phyloP scores from a whole-genome alignment of 2,888 invertebrate species.

The Halictus quadricinctus region DNA sequence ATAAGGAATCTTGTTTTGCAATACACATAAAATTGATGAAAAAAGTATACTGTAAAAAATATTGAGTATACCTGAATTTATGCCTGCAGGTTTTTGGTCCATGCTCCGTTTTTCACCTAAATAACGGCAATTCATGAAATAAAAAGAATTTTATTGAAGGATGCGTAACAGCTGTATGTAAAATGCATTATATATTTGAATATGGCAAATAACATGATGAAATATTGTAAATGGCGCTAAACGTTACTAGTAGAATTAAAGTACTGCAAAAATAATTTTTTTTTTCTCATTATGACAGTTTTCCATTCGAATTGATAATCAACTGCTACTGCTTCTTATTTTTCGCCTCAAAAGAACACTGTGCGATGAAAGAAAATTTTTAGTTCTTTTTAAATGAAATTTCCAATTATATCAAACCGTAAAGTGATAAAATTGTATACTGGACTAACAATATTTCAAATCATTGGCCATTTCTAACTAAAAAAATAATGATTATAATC shows the following conservation, averaged over 20 bases:
- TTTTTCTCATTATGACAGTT: slow-evolving; percentile 7
- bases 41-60: slow-evolving; percentile 21
- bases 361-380: slow-evolving; percentile 18
- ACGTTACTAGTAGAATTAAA: neutral
- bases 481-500: slow-evolving; percentile 46
- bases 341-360: slow-evolving; percentile 31
- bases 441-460: slow-evolving; percentile 61
- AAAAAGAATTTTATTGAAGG: slow-evolving; percentile 33
- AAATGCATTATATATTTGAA: slow-evolving; percentile 47
- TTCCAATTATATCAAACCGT: neutral
- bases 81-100: slow-evolving; percentile 75
- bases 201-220: slow-evolving; percentile 61
- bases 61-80: slow-evolving; percentile 74
- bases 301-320: slow-evolving; percentile 10
- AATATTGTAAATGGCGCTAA: slow-evolving; percentile 56
- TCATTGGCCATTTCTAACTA: slow-evolving; percentile 57
- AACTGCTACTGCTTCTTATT: slow-evolving; percentile 28
- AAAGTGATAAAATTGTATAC: neutral
- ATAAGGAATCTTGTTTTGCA: neutral
- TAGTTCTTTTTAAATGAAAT: slow-evolving; percentile 16
- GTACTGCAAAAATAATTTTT: neutral
- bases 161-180: slow-evolving; percentile 39
- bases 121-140: slow-evolving; percentile 61
- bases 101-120: slow-evolving; percentile 79
- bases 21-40: neutral